phyloP scores from a whole-genome alignment of 2,797 vertebrate genomes.

The Carduelis carduelis region DNA sequence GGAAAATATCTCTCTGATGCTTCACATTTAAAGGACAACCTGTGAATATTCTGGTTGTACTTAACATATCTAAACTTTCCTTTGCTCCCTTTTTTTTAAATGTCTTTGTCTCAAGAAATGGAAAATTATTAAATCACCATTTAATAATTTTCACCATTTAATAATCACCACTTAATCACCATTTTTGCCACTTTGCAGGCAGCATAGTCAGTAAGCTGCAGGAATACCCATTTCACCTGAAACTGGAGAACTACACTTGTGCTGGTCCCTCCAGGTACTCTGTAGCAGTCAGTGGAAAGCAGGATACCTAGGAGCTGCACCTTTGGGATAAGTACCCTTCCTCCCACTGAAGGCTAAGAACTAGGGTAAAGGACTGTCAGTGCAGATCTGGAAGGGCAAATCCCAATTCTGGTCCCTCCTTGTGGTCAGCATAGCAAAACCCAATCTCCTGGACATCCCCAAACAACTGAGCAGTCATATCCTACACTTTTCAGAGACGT shows the following conservation, averaged over 20 bases:
- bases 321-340: background rate
- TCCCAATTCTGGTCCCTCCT: background rate
- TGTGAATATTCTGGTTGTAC: background rate
- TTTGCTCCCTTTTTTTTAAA: fast-evolving
- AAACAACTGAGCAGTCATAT: background rate
- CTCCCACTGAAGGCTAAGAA: background rate
- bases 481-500: background rate
- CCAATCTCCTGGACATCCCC: background rate
- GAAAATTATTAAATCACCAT: background rate
- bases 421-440: background rate
- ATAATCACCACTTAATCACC: background rate
- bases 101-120: background rate
- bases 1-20: background rate
- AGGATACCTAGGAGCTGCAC: background rate
- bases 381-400: background rate
- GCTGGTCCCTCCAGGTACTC: background rate
- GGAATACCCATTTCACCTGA: background rate
- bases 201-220: background rate
- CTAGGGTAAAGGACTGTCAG: background rate
- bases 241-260: background rate
- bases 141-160: no score
- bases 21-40: background rate
- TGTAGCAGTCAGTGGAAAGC: background rate
- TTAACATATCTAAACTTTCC: background rate
- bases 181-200: background rate